A percentile compares a stretch with the other conserved stretches of the same genome.
Conservation (phyloP, 2,888 invertebrate species). For the Phyllotreta cruciferae region DNA sequence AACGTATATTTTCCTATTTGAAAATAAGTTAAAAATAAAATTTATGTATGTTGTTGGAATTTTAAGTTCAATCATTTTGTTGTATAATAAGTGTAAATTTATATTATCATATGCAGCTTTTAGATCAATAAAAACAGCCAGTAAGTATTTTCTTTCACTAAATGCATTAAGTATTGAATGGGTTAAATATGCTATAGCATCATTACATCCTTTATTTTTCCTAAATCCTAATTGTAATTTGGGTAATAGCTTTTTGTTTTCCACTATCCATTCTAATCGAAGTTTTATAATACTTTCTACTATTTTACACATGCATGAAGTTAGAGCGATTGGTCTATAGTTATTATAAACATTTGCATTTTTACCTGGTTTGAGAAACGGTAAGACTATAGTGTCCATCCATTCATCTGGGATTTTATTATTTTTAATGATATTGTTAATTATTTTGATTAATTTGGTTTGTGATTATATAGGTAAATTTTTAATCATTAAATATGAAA, state of each 20-base stretch:
- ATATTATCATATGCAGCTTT: slow-evolving; percentile 26
- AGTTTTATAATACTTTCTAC: too few species aligned
- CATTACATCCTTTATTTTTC: neutral
- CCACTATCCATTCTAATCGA: too few species aligned
- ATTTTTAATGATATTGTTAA: slow-evolving; percentile 3
- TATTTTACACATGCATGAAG: slow-evolving; percentile 10
- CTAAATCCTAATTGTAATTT: too few species aligned
- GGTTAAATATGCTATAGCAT: neutral
- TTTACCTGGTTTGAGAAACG: slow-evolving; percentile 15
- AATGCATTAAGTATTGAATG: slow-evolving; percentile 10
- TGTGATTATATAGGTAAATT: neutral
- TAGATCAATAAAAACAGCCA: slow-evolving; percentile 15
- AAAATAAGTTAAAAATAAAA: slow-evolving; percentile 7
- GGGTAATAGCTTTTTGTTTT: too few species aligned
- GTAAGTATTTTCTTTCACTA: neutral
- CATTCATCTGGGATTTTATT: slow-evolving; percentile 15
- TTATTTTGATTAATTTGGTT: neutral
- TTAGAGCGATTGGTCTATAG: slow-evolving; percentile 22
- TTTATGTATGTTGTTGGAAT: slow-evolving; percentile 4
- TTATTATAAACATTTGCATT: slow-evolving; percentile 4
- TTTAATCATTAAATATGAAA: slow-evolving; percentile 3
- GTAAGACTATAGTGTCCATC: slow-evolving; percentile 3
- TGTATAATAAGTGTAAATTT: slow-evolving; percentile 5
- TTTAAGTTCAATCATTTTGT: neutral
- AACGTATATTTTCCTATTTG: slow-evolving; percentile 4